Conservation (phyloP, 2,888 invertebrate genomes). For the Agrochola lychnidis region DNA sequence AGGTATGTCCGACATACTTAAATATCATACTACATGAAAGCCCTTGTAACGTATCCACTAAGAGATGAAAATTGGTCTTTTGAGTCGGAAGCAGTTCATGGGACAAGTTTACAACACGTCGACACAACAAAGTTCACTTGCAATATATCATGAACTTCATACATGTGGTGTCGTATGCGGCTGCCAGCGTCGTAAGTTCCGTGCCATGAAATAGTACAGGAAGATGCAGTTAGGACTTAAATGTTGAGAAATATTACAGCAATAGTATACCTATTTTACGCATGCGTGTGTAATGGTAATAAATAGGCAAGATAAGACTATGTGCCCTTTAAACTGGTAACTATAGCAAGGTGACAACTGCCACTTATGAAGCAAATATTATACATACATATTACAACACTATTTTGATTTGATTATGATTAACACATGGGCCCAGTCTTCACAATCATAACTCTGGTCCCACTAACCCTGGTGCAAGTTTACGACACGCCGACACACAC, state of each 20-base stretch:
- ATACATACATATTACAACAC: not conserved
- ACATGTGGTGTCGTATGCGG: slow-evolving; percentile 10
- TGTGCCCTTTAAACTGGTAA: not conserved
- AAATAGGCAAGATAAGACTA: not conserved
- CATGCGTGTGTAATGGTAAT: not conserved
- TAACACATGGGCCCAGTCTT: slow-evolving; percentile 19
- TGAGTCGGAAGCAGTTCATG: not conserved
- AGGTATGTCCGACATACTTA: no score
- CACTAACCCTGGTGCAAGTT: slow-evolving; percentile 28
- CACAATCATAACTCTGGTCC: slow-evolving; percentile 24
- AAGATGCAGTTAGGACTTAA: not conserved
- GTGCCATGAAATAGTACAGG: not conserved
- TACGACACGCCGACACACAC: slow-evolving; percentile 34
- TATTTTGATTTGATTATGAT: slow-evolving; percentile 36
- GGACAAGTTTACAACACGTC: slow-evolving; percentile 12
- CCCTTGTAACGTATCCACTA: not conserved
- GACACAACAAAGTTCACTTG: slow-evolving; percentile 19
- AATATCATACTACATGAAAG: not conserved
- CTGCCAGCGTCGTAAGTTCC: slow-evolving; percentile 2
- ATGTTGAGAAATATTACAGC: slow-evolving; percentile 10
- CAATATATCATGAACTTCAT: slow-evolving; percentile 28
- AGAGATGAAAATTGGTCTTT: slow-evolving; percentile 9
- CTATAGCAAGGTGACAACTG: not conserved
- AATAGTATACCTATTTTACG: not conserved
- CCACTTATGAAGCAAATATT: not conserved